Base-by-base conservation (phyloP, 2,888 invertebrate species). In the Erynnis tages region DNA sequence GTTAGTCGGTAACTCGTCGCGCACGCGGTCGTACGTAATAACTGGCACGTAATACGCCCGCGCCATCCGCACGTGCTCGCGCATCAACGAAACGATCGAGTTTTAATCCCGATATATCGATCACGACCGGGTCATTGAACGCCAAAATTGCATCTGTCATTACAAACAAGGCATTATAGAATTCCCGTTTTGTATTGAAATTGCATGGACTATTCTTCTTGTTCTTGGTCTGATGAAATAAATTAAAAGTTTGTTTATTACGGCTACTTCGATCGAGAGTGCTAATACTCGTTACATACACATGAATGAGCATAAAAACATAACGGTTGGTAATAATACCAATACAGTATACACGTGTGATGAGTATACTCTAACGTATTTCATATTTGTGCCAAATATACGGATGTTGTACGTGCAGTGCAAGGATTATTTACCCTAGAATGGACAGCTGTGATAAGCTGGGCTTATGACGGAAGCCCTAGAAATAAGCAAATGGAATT, bases 11-110 rank as follows among this genome's bases (percentile, higher is more conserved):
- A 65, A 59, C 62, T 67, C 71, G 82, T 73, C 84, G 85, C 80
- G 84, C 79, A 69, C 74, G 79, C 76, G 82, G 70, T 61, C 76
- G 77, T 76, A 83, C 85, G 85, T 71, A 67, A n/a, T n/a, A n/a
- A 62, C 67, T 54, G 63, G 62, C 68, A 65, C 64, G 48, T 27
- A 23, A 23, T 58, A 62, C 58, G 63, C 61, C 56, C 66, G 64
- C 64, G 44, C 30, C 43, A 32, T 48, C 55, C 38, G 55, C 66
- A 63, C 65, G 66, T 65, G 66, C 55, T 29, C 23, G 58, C 48
- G 57, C 53, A 47, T 47, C 61, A 60, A 67, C 54, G 44, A 52
- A 53, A 53, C 55, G 53, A 59, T 58, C 60, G 48, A 54, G 45
- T 55, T 54, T 46, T 54, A 52, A 60, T 63, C 55, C 56, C 56